Conservation (phyloP, 2,797 vertebrate species). For the Gouania willdenowi region DNA sequence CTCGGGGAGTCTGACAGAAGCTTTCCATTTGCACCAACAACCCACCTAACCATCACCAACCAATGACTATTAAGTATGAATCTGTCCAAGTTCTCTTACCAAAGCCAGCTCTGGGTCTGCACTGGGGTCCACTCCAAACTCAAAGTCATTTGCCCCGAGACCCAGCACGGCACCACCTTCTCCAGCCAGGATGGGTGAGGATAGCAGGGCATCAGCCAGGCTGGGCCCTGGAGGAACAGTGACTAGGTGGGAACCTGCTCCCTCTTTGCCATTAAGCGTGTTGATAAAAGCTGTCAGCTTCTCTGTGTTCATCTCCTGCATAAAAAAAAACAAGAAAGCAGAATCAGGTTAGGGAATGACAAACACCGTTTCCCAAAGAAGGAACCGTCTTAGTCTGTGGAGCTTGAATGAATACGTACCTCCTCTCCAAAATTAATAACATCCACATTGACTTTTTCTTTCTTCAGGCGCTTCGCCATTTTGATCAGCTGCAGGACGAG, state of each 20-base stretch:
- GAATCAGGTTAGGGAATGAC: conserved; percentile 63
- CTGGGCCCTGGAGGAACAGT: conserved; percentile 92
- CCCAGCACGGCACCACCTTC: conserved; percentile 92
- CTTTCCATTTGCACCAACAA: too few relatives aligned
- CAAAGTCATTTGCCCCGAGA: conserved; percentile 89
- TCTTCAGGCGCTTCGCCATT: conserved; percentile 92
- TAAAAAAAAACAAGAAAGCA: too few relatives aligned
- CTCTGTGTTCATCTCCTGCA: conserved; percentile 91
- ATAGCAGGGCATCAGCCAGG: conserved; percentile 89
- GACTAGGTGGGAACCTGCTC: conserved; percentile 89
- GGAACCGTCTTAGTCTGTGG: background rate
- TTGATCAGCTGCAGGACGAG: conserved; percentile 81
- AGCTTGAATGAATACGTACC: conserved; percentile 61
- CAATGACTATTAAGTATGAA: too few relatives aligned
- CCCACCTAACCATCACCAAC: too few relatives aligned
- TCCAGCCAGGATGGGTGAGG: conserved; percentile 90
- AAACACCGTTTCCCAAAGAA: background rate
- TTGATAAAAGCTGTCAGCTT: conserved; percentile 93
- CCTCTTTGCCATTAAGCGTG: conserved; percentile 92
- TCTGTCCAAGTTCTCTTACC: too few relatives aligned
- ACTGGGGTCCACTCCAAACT: conserved; percentile 93
- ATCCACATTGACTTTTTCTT: conserved; percentile 94
- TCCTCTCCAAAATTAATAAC: conserved; percentile 94
- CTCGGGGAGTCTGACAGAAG: too few relatives aligned
- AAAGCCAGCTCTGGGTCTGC: conserved; percentile 90